These are phyloP conservation scores for Alouatta palliata DNA, from an alignment of 2,113 vertebrate genomes.

Conservation along the genomic window DNA sequence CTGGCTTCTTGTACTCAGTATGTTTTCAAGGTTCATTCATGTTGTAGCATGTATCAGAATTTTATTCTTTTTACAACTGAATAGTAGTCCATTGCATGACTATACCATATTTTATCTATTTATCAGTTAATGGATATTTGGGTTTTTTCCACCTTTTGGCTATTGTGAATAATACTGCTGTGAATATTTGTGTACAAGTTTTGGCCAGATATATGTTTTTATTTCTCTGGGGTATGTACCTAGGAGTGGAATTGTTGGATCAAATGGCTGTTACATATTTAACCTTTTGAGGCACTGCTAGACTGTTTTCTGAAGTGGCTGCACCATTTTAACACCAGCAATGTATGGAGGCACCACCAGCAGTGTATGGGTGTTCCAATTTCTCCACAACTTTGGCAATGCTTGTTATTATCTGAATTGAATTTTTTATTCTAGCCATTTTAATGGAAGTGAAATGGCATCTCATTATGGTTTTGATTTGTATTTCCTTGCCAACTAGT, in stretches of 20 bases:
- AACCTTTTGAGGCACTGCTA: not conserved
- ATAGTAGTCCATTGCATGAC: not conserved
- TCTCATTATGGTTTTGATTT: constrained; percentile 3
- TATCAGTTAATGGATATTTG: not conserved
- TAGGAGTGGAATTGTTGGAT: not conserved
- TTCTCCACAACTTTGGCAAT: not conserved
- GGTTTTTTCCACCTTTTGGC: not conserved
- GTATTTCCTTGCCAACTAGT: not conserved
- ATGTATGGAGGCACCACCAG: not conserved
- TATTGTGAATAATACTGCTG: not conserved
- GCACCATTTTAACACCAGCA: not conserved
- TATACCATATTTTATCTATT: not conserved
- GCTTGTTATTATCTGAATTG: not conserved
- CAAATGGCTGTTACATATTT: not conserved
- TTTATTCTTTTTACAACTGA: not conserved
- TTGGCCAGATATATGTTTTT: not conserved
- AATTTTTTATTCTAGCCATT: not conserved
- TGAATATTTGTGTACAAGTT: not conserved
- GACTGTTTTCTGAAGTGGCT: not conserved
- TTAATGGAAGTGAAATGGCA: not conserved
- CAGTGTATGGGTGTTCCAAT: not conserved
- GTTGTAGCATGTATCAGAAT: not conserved
- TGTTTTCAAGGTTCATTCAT: not conserved
- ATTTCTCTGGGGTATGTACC: not conserved
- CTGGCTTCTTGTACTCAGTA: not conserved